Evolutionary conservation across 2,888 invertebrate species (phyloP), one percentile per base, ranked within the genome.

Genomic region (Eulithis testata): DNA sequence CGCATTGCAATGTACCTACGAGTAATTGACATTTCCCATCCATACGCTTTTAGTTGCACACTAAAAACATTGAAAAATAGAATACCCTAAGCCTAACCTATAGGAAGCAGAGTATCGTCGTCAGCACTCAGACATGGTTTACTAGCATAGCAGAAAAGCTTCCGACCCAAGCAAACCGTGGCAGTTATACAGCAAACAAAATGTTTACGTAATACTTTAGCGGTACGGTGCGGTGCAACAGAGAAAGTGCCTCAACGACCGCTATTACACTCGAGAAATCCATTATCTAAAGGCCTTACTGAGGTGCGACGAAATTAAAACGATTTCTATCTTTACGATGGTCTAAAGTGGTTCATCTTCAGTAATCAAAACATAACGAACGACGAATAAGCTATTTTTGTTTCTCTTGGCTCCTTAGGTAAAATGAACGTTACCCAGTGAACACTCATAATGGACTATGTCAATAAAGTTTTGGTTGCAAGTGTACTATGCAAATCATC

Each of bases 231-330:
- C 74, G 74, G 70, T 72, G 70, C 75, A 67, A 66, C 73, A 82
- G 90, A 88, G 91, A 91, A 90, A 91, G 91, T 89, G 78, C 72
- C 76, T 77, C 78, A 69, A 73, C 80, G 78, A 80, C 78, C 69
- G 73, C 80, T 78, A 80, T 71, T 76, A 82, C 86, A 83, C 81
- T 87, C 79, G 79, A 81, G 83, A 86, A 85, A 88, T 84, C 80
- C 80, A 80, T 82, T 83, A 80, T 80, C 81, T 81, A 75, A 72
- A 59, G 69, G 69, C 65, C 60, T 68, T 70, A 61, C 65, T 68
- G 76, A 78, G 72, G 78, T 79, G 80, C 76, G 73, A 59, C 12
- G 85, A 21, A 82, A 78, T 78, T 76, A 82, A 76, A 70, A 73
- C 78, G 79, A 83, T 79, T 84, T 81, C 74, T 79, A 79, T 80